Percentiles rank a stretch among this genome's conserved stretches.
These are phyloP conservation scores for Dusona sp. DNA, from an alignment of 2,888 invertebrate species.

Conservation along the genomic window DNA sequence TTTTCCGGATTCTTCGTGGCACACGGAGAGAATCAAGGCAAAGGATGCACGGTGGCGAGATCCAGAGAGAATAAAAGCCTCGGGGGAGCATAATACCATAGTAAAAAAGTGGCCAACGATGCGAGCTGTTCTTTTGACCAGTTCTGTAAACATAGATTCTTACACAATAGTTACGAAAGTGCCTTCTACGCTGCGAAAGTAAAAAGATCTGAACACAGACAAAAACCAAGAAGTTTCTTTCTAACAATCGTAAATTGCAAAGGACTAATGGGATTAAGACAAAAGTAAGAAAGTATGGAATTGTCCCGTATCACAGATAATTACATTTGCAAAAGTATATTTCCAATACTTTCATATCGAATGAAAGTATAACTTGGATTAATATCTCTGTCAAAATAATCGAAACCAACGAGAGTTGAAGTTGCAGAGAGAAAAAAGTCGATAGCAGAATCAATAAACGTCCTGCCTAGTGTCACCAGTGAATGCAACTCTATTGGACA, in stretches of 20 bases:
- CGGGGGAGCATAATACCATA: neutral
- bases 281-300: neutral
- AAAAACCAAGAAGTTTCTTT: neutral
- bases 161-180: no score
- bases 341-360: neutral
- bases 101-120: neutral
- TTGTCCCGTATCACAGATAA: neutral
- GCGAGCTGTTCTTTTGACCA: no score
- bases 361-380: neutral
- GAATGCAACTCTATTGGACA: neutral
- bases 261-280: neutral
- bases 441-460: conserved; percentile 43
- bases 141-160: no score
- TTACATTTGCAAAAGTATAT: neutral
- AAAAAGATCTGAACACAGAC: no score
- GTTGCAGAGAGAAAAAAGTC: conserved; percentile 25
- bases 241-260: neutral
- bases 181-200: no score
- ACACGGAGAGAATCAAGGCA: conserved; percentile 30
- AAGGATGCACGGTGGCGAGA: conserved; percentile 9
- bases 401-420: neutral
- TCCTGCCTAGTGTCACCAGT: conserved; percentile 17
- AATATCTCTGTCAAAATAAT: neutral
- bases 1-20: conserved; percentile 38
- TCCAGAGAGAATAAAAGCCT: conserved; percentile 18